A percentile compares a stretch with the other conserved stretches of the same genome.
Evolutionary conservation across 1,140 invertebrate genomes (phyloP).

Genomic region (Zaprionus camerounensis): DNA sequence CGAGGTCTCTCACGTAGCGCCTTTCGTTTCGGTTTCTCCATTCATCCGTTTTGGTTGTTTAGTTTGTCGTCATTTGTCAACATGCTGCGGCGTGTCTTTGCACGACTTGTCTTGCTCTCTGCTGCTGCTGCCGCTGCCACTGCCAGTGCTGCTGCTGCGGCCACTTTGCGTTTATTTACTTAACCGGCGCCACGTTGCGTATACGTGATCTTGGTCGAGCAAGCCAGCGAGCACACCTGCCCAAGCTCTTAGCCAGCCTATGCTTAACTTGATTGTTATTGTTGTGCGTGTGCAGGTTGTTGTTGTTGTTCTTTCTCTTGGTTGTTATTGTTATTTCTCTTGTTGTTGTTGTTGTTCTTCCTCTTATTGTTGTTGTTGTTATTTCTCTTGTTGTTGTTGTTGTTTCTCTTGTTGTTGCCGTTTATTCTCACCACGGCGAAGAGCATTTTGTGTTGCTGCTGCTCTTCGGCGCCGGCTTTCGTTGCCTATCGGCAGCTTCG

Average conservation of each 20-base stretch:
- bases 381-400: neutral
- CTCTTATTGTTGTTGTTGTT: neutral
- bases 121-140: neutral
- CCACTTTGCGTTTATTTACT: slow-evolving; percentile 37
- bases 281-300: neutral
- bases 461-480: slow-evolving; percentile 32
- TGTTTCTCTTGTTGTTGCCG: slow-evolving; percentile 10
- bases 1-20: neutral
- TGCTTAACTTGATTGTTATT: neutral
- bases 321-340: neutral
- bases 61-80: slow-evolving; percentile 16
- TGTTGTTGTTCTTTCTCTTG: neutral
- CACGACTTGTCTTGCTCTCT: slow-evolving; percentile 11
- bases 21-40: neutral
- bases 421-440: slow-evolving; percentile 37
- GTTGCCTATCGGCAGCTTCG: slow-evolving; percentile 26
- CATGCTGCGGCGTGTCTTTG: neutral
- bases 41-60: neutral
- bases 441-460: slow-evolving; percentile 19
- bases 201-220: slow-evolving; percentile 46
- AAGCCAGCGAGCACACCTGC: neutral
- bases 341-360: slow-evolving; percentile 12
- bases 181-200: slow-evolving; percentile 41
- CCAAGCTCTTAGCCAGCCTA: neutral
- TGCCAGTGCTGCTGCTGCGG: neutral